Percentiles rank a stretch among this genome's conserved stretches.
phyloP scores from a whole-genome alignment of 1,140 invertebrate species.

The Kradibia gibbosae region DNA sequence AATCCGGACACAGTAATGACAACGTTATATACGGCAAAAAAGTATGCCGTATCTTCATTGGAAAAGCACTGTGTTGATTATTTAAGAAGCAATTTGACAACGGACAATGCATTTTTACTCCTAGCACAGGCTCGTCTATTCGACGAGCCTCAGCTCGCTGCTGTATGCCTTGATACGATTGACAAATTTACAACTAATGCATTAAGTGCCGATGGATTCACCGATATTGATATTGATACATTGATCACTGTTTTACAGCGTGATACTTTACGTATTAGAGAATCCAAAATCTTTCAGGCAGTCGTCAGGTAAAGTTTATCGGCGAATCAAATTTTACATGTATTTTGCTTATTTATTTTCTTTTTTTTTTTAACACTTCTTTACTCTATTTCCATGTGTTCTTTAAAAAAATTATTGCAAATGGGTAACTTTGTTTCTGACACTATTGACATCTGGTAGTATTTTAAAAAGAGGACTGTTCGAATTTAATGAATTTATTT shows the following conservation, averaged over 20 bases:
- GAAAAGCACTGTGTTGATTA: slow-evolving; percentile 91
- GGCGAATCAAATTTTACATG: no score
- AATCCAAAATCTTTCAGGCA: slow-evolving; percentile 86
- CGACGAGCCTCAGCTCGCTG: slow-evolving; percentile 85
- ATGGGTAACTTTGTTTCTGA: background rate
- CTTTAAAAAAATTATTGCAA: slow-evolving; percentile 18
- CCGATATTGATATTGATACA: slow-evolving; percentile 89
- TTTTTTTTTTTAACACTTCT: no score
- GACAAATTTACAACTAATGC: slow-evolving; percentile 90
- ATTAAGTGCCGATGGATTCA: slow-evolving; percentile 87
- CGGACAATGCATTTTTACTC: slow-evolving; percentile 90
- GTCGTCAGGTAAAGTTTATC: slow-evolving; percentile 71
- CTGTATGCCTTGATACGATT: slow-evolving; percentile 87
- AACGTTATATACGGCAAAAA: slow-evolving; percentile 89
- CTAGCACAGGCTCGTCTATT: slow-evolving; percentile 86
- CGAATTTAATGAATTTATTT: background rate
- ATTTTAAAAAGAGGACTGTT: background rate
- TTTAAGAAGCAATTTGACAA: slow-evolving; percentile 83
- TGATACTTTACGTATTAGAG: slow-evolving; percentile 86
- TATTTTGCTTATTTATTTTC: no score
- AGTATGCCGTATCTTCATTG: slow-evolving; percentile 87
- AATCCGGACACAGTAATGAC: slow-evolving; percentile 91
- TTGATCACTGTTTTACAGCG: slow-evolving; percentile 86
- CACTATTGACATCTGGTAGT: background rate
- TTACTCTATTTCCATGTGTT: background rate